Evolutionary conservation across 2,797 vertebrate genomes (phyloP), one percentile per base, ranked within the genome.

Genomic region (Falco cherrug): DNA sequence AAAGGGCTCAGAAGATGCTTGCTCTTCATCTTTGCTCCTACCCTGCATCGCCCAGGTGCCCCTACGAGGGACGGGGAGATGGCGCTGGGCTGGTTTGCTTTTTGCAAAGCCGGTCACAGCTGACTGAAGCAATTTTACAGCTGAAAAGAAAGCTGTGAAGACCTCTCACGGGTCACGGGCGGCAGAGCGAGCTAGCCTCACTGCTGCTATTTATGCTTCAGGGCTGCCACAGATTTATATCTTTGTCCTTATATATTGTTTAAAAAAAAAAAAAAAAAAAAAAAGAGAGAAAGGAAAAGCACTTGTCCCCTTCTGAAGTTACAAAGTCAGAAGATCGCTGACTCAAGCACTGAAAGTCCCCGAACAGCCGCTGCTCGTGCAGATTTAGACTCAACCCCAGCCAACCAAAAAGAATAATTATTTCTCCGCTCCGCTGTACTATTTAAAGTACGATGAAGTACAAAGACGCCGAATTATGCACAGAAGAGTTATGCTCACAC

Each of bases 281-380:
- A 31, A n/a, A 39, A 39, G 6, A 10, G 10, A 60, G 28, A 57
- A 29, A 71, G 54, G 48, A 51, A 65, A 13, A 10, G 22, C 4
- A 3, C 69, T 67, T 43, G 86, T 93, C 88, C 75, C 74, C 67
- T 84, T 15, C 69, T 6, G 24, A 83, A 93, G 77, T 11, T 31
- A 41, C 87, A 92, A 89, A 93, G 89, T 75, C 95, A 81, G 87
- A 41, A 79, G 91, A 85, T 75, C 51, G 70, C 63, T 77, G 93
- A 33, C 87, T 93, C 92, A 90, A 76, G 95, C 68, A 43, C 85
- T 39, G 57, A 20, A 33, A 61, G 92, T 84, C 86, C 76, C 81
- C 1, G 18, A 90, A 16, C 65, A 90, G 90, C 41, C 73, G 11
- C 88, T 43, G 91, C 93, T 85, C 3, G 10, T 24, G 88, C 78